Evolutionary conservation across 2,797 vertebrate species (phyloP), one percentile per base, ranked within the genome.

Genomic region (Luscinia megarhynchos): DNA sequence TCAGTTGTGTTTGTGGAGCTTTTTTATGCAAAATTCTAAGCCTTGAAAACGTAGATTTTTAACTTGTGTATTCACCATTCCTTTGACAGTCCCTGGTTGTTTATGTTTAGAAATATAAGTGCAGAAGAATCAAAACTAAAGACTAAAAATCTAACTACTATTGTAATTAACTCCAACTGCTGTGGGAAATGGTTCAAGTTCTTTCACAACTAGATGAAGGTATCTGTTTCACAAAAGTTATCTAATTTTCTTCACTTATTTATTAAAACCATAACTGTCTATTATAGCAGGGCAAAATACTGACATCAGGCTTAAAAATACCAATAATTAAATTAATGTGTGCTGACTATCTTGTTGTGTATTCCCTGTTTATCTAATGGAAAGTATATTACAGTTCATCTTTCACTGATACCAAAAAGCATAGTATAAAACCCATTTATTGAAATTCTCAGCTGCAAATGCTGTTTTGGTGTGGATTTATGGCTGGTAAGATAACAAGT

Each of bases 121-220:
- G 14, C 19, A 87, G 62, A 96, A 92, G 90, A 96, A 97, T 91
- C 92, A 75, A 90, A 95, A 87, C 15, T 50, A 58, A 87, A 93
- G 90, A 85, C 83, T 34, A 34, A 34, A 75, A 90, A 95, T 86
- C 15, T 50, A 58, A 87, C 92, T 89, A 85, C 83, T 79, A 58
- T 86, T 84, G 34, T 95, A 94, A 94, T 82, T 96, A 91, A 90
- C 88, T 95, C 84, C 95, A 96, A 84, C 64, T 93, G 91, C 89
- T 94, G 38, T 80, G 77, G 96, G 93, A 98, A 81, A 98, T 97
- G 97, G 95, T 97, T 93, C 93, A 93, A 79, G 81, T 95, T 89
- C 75, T 91, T 87, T 91, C 92, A 94, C 74, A 22, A 55, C 94
- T 95, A 94, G 88, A 97, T 82, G 80, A 96, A 98, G 97, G 97